Evolutionary conservation across 1,140 invertebrate genomes (phyloP), one percentile per base, ranked within the genome.

Genomic region (Radopholus similis): DNA sequence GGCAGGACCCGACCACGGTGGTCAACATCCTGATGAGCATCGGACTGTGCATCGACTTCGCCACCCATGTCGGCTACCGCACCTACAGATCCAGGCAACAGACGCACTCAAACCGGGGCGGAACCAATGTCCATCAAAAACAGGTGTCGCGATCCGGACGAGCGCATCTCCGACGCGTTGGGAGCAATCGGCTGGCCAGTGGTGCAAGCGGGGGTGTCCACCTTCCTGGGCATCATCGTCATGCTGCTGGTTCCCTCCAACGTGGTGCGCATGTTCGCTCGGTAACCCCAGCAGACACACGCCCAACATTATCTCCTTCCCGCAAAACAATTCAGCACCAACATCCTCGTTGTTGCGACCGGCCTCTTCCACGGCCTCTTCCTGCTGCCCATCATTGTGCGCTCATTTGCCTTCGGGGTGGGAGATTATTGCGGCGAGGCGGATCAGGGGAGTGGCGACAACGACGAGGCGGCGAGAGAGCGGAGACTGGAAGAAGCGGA

Each of bases 21-120:
- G 81, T 83, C 26, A 83, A 83, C 44, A 81, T 81, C 56, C 63
- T 81, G 73, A 81, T 81, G 79, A 73, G 72, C 34, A 82, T 83
- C 40, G 81, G 81, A 26, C 66, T 83, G 18, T 83, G 76, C 32
- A 83, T 81, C 35, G 79, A 81, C 54, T 81, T 83, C 47, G 78
- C 81, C 9, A 82, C 81, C 2, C 79, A 81, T 57, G 79, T 81
- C 4, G 79, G 79, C 21, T 81, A 80, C 15, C 18, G 59, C 13
- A 62, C 59, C 13, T 62, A 62, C 34, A 21, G 59, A 42, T 62
- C 59, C 42, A 51, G 59, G 59, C 18, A 26, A n/a, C n/a, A 38
- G 21, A 32, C n/a, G 1, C 2, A 4, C 18, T 5, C 5, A 54
- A 4, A 3, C 13, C n/a, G n/a, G 35, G 9, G 4, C 13, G 15